Base-by-base conservation (phyloP, 2,888 invertebrate species). In the Tipula confusa region DNA sequence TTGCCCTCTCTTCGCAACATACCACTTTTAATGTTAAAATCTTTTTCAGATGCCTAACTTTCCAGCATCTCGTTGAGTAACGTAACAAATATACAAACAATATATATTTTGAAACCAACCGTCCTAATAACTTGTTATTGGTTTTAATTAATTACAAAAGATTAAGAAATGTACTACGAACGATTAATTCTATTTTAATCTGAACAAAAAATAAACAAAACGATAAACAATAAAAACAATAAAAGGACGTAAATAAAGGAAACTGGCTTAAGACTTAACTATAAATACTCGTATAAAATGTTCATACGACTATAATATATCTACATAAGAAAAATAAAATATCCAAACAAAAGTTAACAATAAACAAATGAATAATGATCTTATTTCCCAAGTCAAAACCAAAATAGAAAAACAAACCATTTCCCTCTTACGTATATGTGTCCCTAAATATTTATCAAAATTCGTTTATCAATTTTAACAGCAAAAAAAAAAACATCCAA, bases 301-400 rank as follows among this genome's bases (percentile, higher is more conserved):
- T 43, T 15, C 15, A 18, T 64, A 24, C 3, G 11, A 33, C 7
- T n/a, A n/a, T n/a, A n/a, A n/a, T n/a, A 15, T 43, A 64, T 64
- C 9, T 64, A 64, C 9, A 24, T 64, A 64, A 64, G 64, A 24
- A 64, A 64, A 64, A 64, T 24, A 24, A 24, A 64, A 24, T n/a
- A n/a, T 64, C 24, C 64, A 64, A n/a, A 9, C 64, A 64, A 64
- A 64, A 64, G 64, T 64, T 3, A 43, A 24, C 24, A 64, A 64
- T 64, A 64, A 64, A 64, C 64, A 64, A 64, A 64, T 64, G 64
- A 64, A 64, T 64, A 64, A 64, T 64, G 64, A 64, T 64, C 64
- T 64, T 64, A 64, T 64, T 64, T 64, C 24, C 64, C 64, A 64
- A 64, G 64, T 64, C 64, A 64, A 64, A 24, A 64, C 24, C 24